Conservation (phyloP, 2,888 invertebrate species). For the Drosophila paranaensis region DNA sequence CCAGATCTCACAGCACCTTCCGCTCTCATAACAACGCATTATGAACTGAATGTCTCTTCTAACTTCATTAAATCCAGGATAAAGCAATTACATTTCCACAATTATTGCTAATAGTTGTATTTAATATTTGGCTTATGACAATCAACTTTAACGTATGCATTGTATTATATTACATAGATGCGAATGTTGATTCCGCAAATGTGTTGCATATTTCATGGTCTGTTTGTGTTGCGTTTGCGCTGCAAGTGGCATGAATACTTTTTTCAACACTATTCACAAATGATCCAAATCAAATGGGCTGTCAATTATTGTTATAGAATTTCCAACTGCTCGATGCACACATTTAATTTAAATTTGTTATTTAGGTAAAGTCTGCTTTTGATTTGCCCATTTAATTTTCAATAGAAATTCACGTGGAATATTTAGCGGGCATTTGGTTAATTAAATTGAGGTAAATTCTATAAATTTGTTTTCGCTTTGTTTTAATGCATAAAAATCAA, state of each 20-base stretch:
- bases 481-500: constrained; percentile 2
- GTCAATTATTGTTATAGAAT: constrained; percentile 57
- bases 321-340: constrained; percentile 13
- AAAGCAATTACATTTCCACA: constrained; percentile 14
- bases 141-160: background rate
- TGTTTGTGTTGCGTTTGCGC: background rate
- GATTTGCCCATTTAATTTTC: constrained; percentile 39
- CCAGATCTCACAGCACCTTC: background rate
- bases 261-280: constrained; percentile 48
- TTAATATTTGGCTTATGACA: constrained; percentile 40
- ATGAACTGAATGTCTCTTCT: background rate
- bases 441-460: constrained; percentile 18
- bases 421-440: constrained; percentile 13
- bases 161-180: constrained; percentile 1
- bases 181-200: constrained; percentile 28
- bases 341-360: constrained; percentile 40
- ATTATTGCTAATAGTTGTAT: constrained; percentile 20
- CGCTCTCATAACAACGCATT: background rate
- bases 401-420: constrained; percentile 8
- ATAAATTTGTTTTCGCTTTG: background rate
- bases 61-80: background rate
- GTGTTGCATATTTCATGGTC: constrained; percentile 47
- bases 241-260: constrained; percentile 20
- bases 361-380: constrained; percentile 34
- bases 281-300: constrained; percentile 65